Evolutionary conservation across 2,888 invertebrate genomes (phyloP), one percentile per base, ranked within the genome.

Genomic region (Aspidiotus destructor): DNA sequence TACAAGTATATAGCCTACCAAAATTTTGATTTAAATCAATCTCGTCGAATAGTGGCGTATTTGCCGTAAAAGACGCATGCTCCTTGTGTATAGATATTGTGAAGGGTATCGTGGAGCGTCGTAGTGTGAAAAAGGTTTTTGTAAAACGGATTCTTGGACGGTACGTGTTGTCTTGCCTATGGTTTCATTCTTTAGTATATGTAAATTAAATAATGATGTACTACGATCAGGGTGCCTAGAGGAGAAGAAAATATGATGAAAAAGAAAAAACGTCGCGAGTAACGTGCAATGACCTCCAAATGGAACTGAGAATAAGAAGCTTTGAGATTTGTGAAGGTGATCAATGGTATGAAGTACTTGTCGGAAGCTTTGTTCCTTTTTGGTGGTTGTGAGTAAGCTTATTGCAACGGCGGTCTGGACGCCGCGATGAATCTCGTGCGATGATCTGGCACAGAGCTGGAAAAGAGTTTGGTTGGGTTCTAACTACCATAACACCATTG

Each of bases 11-110:
- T 28, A 28, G 28, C 5, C 28, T 62, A 64, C 41, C 41, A 55
- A 53, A 41, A 41, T 55, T 17, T 54, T 15, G 40, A 28, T 58
- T 58, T 58, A 58, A 58, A 58, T 58, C 58, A 40, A 58, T 58
- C 58, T 28, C 28, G 28, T 28, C 28, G 58, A 8, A 15, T 11
- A 10, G 55, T 55, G 17, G 13, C 55, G 15, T 58, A 58, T 58
- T 58, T 28, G 40, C 17, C 8, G 16, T 13, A 48, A n/a, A 13
- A 13, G 10, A 13, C 58, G 16, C 13, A 10, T 55, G 3, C 58
- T 28, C 28, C 28, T 17, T 40, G 16, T 58, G 11, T 52, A 52
- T 52, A 52, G n/a, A 52, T 52, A 13, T 52, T 52, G 28, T 28
- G 28, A 3, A 28, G 28, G 28, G 28, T 28, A 28, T 28, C 28